These are phyloP conservation scores for Octodonta nipae DNA, from an alignment of 2,888 invertebrate genomes.

Conservation along the genomic window DNA sequence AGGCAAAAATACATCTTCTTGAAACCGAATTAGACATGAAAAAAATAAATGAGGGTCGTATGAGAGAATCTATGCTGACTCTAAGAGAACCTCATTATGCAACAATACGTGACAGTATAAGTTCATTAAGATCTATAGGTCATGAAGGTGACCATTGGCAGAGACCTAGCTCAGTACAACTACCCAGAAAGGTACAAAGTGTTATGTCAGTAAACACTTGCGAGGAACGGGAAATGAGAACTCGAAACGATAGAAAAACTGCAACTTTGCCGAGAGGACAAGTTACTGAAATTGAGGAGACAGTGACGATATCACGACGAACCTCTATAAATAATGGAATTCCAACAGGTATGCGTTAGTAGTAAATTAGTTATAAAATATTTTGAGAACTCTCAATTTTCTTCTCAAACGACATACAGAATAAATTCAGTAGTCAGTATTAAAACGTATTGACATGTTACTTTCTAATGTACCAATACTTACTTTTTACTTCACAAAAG, in stretches of 20 bases:
- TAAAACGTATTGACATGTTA: too few species aligned
- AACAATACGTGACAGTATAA: too few species aligned
- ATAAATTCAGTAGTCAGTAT: too few species aligned
- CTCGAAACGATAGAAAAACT: slow-evolving; percentile 7
- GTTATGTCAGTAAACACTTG: slow-evolving; percentile 8
- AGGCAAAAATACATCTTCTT: slow-evolving; percentile 19
- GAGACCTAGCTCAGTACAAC: slow-evolving; percentile 3
- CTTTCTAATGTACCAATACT: too few species aligned
- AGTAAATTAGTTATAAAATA: too few species aligned
- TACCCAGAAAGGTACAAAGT: slow-evolving; percentile 11
- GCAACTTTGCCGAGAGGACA: slow-evolving; percentile 10
- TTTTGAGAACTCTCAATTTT: too few species aligned
- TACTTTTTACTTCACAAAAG: too few species aligned
- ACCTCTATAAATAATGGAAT: slow-evolving; percentile 15
- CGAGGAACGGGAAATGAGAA: slow-evolving; percentile 3
- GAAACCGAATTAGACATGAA: slow-evolving; percentile 19
- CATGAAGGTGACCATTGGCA: too few species aligned
- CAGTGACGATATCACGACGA: slow-evolving; percentile 23
- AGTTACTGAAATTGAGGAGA: slow-evolving; percentile 19
- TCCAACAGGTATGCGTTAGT: too few species aligned
- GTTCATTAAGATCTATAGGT: too few species aligned
- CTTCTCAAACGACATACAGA: too few species aligned
- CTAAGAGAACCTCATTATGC: slow-evolving; percentile 17
- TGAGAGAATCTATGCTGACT: slow-evolving; percentile 4
- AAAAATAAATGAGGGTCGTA: slow-evolving; percentile 9